A percentile compares a stretch with the other conserved stretches of the same genome.
These are phyloP conservation scores for Imbricaverruca yamaguchii DNA, from an alignment of 2,888 invertebrate genomes.

Conservation along the genomic window DNA sequence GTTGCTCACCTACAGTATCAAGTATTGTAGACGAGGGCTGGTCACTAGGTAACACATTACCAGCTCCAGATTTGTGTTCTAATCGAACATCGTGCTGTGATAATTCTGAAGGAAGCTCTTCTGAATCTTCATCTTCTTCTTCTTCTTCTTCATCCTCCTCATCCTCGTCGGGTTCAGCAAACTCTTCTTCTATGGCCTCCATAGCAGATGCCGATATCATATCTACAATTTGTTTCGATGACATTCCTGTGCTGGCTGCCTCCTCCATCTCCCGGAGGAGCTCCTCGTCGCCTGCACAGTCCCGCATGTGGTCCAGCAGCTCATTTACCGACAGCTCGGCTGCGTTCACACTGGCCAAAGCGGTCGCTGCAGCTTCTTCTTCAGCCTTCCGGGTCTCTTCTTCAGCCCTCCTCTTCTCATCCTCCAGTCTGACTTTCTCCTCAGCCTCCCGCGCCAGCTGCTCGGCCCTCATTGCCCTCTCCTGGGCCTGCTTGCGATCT, in stretches of 20 bases:
- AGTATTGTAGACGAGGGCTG: too few species aligned
- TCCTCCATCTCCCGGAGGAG: conserved; percentile 29
- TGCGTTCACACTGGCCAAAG: conserved; percentile 28
- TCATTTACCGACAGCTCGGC: conserved; percentile 29
- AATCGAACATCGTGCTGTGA: too few species aligned
- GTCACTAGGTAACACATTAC: too few species aligned
- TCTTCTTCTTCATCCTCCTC: background rate
- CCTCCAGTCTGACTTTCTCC: conserved; percentile 42
- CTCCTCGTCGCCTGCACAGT: conserved; percentile 30
- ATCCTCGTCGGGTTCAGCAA: conserved; percentile 39
- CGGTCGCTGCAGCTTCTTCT: conserved; percentile 28
- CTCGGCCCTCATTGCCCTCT: conserved; percentile 62
- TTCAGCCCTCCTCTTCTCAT: conserved; percentile 35
- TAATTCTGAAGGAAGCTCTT: too few species aligned
- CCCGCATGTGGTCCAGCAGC: conserved; percentile 31
- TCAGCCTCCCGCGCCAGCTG: conserved; percentile 50
- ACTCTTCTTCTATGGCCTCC: conserved; percentile 25
- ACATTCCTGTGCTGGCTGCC: conserved; percentile 24
- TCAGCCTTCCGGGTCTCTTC: conserved; percentile 29
- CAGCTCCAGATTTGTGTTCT: too few species aligned
- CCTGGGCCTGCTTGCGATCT: conserved; percentile 57
- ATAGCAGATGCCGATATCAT: conserved; percentile 5
- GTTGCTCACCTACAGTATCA: too few species aligned
- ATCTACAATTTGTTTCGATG: background rate
- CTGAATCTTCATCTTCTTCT: background rate